phyloP scores from a whole-genome alignment of 1,140 invertebrate genomes.

The Augochlora pura region DNA sequence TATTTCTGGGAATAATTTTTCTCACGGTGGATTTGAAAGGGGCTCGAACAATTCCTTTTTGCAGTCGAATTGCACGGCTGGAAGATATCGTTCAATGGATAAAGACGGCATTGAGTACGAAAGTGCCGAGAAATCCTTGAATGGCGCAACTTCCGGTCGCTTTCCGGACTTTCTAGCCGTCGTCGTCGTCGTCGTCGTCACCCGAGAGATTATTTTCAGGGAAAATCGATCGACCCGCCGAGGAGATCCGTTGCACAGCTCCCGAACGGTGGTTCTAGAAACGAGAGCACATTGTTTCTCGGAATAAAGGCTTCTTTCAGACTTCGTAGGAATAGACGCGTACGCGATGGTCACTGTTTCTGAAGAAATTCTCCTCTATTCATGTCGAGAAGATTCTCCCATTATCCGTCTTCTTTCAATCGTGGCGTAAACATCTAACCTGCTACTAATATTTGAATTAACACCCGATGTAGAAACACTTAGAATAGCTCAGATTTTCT shows the following conservation, averaged over 20 bases:
- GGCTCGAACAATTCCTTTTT: neutral
- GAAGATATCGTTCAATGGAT: neutral
- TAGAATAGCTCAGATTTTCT: too few relatives aligned
- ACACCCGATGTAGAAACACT: too few relatives aligned
- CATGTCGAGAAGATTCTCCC: slow-evolving; percentile 19
- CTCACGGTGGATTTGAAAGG: too few relatives aligned
- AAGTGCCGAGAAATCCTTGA: slow-evolving; percentile 31
- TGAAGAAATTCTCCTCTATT: slow-evolving; percentile 7
- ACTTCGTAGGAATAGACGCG: slow-evolving; percentile 1
- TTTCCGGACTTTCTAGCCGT: slow-evolving; percentile 32
- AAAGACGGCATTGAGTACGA: neutral
- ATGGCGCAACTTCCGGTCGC: slow-evolving; percentile 22
- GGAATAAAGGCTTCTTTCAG: neutral
- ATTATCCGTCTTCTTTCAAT: neutral
- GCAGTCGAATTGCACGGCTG: neutral
- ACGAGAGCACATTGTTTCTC: neutral
- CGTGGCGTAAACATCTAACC: slow-evolving; percentile 1
- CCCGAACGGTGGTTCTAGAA: neutral
- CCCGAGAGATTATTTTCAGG: neutral
- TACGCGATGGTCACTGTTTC: slow-evolving; percentile 38
- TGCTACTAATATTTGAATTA: slow-evolving; percentile 15
- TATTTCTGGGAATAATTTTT: too few relatives aligned
- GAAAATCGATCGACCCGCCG: neutral
- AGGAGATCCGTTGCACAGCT: neutral
- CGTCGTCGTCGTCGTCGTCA: neutral